phyloP scores from a whole-genome alignment of 2,797 vertebrate genomes.

The Notolabrus celidotus region DNA sequence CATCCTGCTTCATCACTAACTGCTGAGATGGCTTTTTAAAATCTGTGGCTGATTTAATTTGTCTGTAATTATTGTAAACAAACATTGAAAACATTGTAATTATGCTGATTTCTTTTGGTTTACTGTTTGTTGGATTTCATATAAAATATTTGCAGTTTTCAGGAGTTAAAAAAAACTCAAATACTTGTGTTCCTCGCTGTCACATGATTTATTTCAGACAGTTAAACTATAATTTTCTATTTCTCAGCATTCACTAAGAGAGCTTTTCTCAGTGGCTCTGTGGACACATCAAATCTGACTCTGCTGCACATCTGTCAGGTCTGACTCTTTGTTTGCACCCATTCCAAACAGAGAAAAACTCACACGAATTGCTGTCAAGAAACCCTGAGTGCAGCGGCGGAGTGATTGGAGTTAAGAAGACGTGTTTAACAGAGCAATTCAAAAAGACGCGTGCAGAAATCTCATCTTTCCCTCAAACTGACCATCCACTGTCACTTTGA shows the following conservation, averaged over 20 bases:
- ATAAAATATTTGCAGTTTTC: too few relatives aligned
- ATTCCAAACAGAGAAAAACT: background rate
- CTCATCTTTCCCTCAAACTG: background rate
- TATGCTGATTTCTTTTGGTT: conserved; percentile 10
- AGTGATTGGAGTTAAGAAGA: conserved; percentile 9
- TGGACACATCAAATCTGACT: background rate
- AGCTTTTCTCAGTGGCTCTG: background rate
- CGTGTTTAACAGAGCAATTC: conserved; percentile 1
- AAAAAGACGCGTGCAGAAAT: background rate
- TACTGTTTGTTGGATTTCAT: background rate
- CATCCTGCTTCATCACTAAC: background rate
- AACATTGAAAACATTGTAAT: conserved; percentile 11
- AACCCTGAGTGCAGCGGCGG: background rate
- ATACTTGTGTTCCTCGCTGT: background rate
- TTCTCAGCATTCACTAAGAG: background rate
- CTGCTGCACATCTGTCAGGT: background rate
- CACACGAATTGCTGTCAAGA: background rate
- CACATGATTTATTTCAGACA: background rate
- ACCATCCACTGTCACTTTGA: background rate
- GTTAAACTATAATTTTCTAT: background rate
- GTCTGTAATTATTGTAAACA: conserved; percentile 37
- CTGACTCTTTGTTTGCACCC: conserved; percentile 4
- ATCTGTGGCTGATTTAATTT: conserved; percentile 27
- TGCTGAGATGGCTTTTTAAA: conserved; percentile 19
- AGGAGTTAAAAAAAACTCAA: too few relatives aligned